Evolutionary conservation across 1,140 invertebrate species (phyloP).

Genomic region (Catajapyx aquilonaris): DNA sequence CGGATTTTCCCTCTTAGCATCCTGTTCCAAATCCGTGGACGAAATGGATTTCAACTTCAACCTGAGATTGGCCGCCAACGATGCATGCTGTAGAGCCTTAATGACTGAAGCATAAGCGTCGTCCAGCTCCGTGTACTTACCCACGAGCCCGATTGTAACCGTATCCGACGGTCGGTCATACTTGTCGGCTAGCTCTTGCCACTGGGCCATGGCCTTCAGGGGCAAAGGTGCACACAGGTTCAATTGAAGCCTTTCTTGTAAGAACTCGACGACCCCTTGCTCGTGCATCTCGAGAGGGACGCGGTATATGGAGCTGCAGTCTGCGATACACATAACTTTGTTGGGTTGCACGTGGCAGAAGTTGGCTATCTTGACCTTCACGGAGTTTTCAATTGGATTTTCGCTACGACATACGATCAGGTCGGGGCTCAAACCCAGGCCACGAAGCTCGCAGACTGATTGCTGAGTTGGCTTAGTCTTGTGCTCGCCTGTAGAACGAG

Average conservation of each 20-base stretch:
- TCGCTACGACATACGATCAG: constrained; percentile 7
- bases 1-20: constrained; percentile 1
- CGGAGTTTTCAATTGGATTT: background rate
- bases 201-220: constrained; percentile 1
- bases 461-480: constrained; percentile 13
- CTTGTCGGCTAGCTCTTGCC: constrained; percentile 4
- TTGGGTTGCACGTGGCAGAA: constrained; percentile 7
- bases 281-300: constrained; percentile 9
- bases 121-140: constrained; percentile 11
- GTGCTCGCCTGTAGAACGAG: constrained; percentile 9
- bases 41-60: constrained; percentile 7
- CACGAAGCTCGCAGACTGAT: constrained; percentile 8
- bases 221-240: no score
- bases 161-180: background rate
- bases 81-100: constrained; percentile 9
- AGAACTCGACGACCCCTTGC: constrained; percentile 5
- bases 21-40: background rate
- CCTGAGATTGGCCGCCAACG: background rate
- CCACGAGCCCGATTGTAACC: constrained; percentile 10
- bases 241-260: constrained; percentile 5
- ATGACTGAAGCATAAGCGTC: constrained; percentile 12
- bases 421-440: constrained; percentile 9
- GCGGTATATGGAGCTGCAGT: constrained; percentile 10
- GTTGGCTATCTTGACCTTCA: constrained; percentile 10
- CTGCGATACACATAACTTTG: constrained; percentile 7